A percentile compares a stretch with the other conserved stretches of the same genome.
phyloP scores from a whole-genome alignment of 2,797 vertebrate genomes.

The Rhynchotus rufescens region DNA sequence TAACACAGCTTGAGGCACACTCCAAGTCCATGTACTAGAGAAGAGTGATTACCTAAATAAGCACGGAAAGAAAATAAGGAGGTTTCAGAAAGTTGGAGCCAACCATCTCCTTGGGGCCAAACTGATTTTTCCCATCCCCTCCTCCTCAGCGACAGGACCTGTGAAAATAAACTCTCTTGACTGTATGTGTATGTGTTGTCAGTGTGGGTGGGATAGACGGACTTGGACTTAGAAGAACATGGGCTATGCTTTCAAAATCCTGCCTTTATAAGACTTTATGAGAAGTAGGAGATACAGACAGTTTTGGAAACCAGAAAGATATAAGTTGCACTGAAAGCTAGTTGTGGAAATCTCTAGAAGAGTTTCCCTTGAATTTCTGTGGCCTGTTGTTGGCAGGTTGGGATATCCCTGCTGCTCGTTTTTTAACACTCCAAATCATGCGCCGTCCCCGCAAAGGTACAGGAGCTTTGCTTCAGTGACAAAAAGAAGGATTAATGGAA shows the following conservation, averaged over 20 bases:
- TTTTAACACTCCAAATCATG: background rate
- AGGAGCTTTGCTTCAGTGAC: background rate
- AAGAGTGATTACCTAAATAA: conserved; percentile 31
- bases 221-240: background rate
- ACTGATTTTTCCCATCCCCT: background rate
- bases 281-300: fast-evolving
- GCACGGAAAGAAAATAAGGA: conserved; percentile 11
- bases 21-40: background rate
- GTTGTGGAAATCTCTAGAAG: background rate
- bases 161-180: background rate
- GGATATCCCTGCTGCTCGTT: background rate
- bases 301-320: background rate
- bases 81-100: background rate
- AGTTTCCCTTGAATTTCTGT: background rate
- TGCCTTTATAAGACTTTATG: background rate
- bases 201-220: background rate
- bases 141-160: background rate
- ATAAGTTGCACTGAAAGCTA: background rate
- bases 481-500: conserved; percentile 2
- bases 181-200: background rate
- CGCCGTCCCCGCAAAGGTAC: background rate
- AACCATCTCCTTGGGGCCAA: background rate
- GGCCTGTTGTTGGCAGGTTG: background rate
- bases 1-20: background rate
- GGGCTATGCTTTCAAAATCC: background rate